A percentile compares a stretch with the other conserved stretches of the same genome.
Conservation (phyloP, 2,888 invertebrate species). For the Leptopterna dolabrata region DNA sequence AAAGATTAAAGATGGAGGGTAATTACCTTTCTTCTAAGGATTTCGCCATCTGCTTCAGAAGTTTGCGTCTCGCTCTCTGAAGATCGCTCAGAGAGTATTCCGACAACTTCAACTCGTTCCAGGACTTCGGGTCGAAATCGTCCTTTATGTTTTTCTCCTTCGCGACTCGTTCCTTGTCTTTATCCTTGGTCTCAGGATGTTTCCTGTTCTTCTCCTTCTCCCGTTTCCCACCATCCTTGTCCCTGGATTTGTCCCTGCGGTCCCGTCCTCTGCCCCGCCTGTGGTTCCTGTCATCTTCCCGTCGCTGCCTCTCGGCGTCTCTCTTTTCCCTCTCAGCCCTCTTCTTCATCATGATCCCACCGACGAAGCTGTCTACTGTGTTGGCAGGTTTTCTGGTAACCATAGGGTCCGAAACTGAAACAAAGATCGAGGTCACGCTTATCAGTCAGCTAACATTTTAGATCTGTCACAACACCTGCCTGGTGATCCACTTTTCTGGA, state of each 20-base stretch:
- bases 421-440: neutral
- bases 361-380: constrained; percentile 14
- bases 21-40: constrained; percentile 49
- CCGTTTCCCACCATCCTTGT: constrained; percentile 52
- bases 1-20: neutral
- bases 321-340: neutral
- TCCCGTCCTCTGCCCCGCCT: constrained; percentile 31
- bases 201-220: constrained; percentile 34
- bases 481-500: too few relatives aligned
- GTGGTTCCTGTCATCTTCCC: neutral
- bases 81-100: constrained; percentile 59
- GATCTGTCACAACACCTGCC: too few relatives aligned
- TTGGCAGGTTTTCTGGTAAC: neutral
- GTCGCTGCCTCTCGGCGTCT: neutral
- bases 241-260: constrained; percentile 51
- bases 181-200: constrained; percentile 49
- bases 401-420: neutral
- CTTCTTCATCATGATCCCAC: constrained; percentile 22
- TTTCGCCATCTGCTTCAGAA: constrained; percentile 49
- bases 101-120: constrained; percentile 60
- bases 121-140: constrained; percentile 57
- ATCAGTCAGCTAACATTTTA: too few relatives aligned
- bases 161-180: constrained; percentile 23
- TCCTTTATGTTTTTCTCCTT: constrained; percentile 52
- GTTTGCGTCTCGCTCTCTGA: constrained; percentile 46